Evolutionary conservation across 2,797 vertebrate genomes (phyloP).

Genomic region (Lerista edwardsae): DNA sequence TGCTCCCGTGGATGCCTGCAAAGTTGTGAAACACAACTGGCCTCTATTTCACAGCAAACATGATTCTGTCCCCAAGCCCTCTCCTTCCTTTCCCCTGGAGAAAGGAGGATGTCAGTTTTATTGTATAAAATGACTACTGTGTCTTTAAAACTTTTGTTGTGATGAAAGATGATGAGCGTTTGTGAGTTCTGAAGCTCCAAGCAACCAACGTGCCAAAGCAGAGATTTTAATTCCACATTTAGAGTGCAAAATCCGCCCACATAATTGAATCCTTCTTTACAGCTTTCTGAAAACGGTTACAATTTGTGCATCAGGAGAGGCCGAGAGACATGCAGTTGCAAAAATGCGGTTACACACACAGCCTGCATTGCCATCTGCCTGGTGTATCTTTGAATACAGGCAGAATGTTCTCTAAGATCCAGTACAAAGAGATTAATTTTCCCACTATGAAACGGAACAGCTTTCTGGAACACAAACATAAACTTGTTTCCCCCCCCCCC

Average conservation of each 20-base stretch:
- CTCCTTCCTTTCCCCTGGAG: neutral
- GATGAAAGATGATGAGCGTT: constrained; percentile 20
- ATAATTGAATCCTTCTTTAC: constrained; percentile 43
- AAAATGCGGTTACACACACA: no score
- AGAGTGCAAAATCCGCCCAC: neutral
- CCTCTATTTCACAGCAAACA: neutral
- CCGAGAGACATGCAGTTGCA: no score
- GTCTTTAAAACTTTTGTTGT: constrained; percentile 40
- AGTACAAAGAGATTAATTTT: neutral
- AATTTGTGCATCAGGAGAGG: constrained; percentile 20
- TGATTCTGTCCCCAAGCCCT: neutral
- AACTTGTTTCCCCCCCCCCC: neutral
- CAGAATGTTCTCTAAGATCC: neutral
- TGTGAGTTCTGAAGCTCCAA: constrained; percentile 38
- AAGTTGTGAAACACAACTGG: constrained; percentile 29
- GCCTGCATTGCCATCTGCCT: no score
- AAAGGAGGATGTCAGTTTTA: neutral
- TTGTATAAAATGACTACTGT: constrained; percentile 18
- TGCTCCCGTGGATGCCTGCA: constrained; percentile 12
- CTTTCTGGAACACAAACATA: neutral
- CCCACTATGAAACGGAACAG: constrained; percentile 11
- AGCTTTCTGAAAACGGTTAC: constrained; percentile 42
- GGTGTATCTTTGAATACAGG: constrained; percentile 8
- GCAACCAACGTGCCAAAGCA: constrained; percentile 35
- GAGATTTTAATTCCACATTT: constrained; percentile 48